Evolutionary conservation across 1,140 invertebrate genomes (phyloP).

Genomic region (Limonius californicus): DNA sequence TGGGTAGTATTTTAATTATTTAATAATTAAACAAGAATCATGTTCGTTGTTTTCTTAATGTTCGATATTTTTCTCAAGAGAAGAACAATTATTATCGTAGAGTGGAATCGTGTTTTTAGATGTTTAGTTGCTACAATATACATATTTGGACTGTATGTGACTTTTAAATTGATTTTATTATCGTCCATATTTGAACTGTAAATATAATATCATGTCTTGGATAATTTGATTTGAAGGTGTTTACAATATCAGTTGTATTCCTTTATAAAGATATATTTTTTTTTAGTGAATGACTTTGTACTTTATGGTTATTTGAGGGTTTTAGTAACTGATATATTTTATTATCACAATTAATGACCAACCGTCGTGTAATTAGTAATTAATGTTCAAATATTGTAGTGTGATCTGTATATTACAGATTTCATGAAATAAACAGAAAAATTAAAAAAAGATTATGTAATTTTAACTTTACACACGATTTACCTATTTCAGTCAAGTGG

Average conservation of each 20-base stretch:
- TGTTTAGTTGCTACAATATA: background rate
- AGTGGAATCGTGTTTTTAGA: background rate
- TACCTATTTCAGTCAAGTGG: too few relatives aligned
- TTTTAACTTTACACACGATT: too few relatives aligned
- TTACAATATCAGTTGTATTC: conserved; percentile 14
- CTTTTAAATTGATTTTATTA: background rate
- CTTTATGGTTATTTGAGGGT: background rate
- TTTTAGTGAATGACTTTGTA: conserved; percentile 5
- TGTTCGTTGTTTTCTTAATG: too few relatives aligned
- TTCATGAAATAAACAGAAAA: conserved; percentile 17
- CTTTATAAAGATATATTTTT: conserved; percentile 20
- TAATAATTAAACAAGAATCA: too few relatives aligned
- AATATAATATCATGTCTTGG: too few relatives aligned
- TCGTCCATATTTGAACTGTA: conserved; percentile 13
- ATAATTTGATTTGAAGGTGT: too few relatives aligned
- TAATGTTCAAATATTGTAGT: conserved; percentile 28
- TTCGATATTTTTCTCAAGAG: too few relatives aligned
- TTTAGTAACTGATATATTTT: conserved; percentile 13
- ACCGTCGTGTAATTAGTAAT: conserved; percentile 24
- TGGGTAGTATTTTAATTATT: too few relatives aligned
- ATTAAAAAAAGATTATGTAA: too few relatives aligned
- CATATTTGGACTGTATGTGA: background rate
- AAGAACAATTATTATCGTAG: background rate
- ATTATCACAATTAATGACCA: conserved; percentile 21
- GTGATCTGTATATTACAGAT: conserved; percentile 37